Evolutionary conservation across 1,140 invertebrate species (phyloP).

Genomic region (Lysiphlebus fabarum): DNA sequence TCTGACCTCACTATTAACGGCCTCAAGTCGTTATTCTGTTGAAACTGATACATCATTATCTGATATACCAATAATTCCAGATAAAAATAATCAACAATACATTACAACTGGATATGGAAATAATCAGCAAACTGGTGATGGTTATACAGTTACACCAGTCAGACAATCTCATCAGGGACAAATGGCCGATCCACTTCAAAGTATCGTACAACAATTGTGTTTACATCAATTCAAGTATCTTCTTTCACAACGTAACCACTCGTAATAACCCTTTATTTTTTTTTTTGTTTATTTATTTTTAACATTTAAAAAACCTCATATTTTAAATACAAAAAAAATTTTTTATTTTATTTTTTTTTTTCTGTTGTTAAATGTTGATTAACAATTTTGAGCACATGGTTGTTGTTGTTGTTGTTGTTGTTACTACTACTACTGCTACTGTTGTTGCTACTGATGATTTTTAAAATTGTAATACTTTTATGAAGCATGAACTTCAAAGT

Average conservation of each 20-base stretch:
- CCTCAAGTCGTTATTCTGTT: conserved; percentile 34
- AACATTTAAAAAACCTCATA: no score
- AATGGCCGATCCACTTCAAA: conserved; percentile 43
- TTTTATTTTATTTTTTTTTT: no score
- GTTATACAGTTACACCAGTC: conserved; percentile 39
- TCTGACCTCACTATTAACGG: conserved; percentile 32
- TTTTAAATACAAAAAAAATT: no score
- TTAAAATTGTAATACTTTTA: no score
- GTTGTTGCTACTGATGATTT: no score
- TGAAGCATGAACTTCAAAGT: no score
- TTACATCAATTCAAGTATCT: conserved; percentile 48
- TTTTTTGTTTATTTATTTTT: not conserved
- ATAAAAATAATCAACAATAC: conserved; percentile 29
- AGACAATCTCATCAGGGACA: conserved; percentile 39
- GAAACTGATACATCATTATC: conserved; percentile 29
- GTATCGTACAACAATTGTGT: conserved; percentile 50
- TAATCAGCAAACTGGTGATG: conserved; percentile 41
- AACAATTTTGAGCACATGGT: no score
- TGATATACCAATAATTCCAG: conserved; percentile 24
- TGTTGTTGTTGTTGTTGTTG: no score
- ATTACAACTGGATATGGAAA: conserved; percentile 35
- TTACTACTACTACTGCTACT: no score
- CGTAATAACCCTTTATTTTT: conserved; percentile 25
- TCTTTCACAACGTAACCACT: conserved; percentile 46
- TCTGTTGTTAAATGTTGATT: not conserved